These are phyloP conservation scores for Procavia capensis DNA, from an alignment of 2,113 vertebrate genomes.

Conservation along the genomic window DNA sequence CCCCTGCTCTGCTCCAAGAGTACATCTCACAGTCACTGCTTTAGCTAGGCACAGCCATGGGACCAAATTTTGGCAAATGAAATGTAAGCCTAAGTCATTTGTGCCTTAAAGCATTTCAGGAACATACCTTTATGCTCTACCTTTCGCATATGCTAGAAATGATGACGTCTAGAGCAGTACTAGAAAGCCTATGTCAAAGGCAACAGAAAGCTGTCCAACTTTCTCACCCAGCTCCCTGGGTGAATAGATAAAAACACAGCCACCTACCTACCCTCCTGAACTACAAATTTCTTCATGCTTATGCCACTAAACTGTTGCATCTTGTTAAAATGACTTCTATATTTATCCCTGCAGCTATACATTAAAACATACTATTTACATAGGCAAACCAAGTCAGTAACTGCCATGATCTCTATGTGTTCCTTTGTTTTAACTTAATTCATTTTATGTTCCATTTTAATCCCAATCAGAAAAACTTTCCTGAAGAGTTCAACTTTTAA, in stretches of 20 bases:
- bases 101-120: neutral
- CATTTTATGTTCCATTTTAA: constrained; percentile 21
- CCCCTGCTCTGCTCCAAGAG: neutral
- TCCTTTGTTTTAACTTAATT: neutral
- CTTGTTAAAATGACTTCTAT: neutral
- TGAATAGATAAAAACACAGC: neutral
- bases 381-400: neutral
- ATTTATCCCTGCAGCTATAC: neutral
- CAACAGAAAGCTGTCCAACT: neutral
- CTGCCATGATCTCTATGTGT: neutral
- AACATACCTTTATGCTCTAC: neutral
- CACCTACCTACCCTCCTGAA: neutral
- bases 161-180: neutral
- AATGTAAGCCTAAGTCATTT: neutral
- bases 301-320: neutral
- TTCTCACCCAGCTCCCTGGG: neutral
- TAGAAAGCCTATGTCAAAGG: neutral
- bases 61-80: neutral
- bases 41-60: neutral
- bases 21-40: neutral
- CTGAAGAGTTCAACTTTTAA: neutral
- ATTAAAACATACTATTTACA: neutral
- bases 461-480: neutral
- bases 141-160: neutral
- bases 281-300: neutral